Conservation (phyloP, 2,888 invertebrate species). For the Trichogramma dendrolimi region DNA sequence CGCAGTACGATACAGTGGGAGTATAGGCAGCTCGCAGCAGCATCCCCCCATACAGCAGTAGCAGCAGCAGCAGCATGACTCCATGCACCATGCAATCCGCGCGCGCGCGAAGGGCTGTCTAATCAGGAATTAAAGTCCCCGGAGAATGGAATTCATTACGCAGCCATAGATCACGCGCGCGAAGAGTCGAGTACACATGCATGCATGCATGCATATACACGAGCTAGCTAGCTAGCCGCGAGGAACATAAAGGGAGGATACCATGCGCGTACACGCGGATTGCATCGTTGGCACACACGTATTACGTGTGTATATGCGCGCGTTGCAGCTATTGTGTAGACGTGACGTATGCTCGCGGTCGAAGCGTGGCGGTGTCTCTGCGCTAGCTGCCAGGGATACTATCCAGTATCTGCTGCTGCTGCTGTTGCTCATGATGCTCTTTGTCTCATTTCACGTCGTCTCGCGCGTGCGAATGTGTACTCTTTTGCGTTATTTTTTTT, state of each 20-base stretch:
- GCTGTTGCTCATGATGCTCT: not conserved
- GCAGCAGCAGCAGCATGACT: not conserved
- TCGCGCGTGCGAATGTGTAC: not conserved
- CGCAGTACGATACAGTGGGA: no score
- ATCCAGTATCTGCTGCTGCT: no score
- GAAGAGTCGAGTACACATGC: not conserved
- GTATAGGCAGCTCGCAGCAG: no score
- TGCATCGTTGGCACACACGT: not conserved
- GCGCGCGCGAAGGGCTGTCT: not conserved
- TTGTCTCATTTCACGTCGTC: not conserved
- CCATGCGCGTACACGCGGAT: not conserved
- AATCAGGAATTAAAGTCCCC: conserved; percentile 20
- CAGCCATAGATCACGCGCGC: conserved; percentile 11
- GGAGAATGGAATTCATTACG: conserved; percentile 21
- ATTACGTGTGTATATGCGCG: no score
- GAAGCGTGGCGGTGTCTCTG: no score
- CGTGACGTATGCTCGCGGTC: no score
- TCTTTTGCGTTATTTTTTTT: no score
- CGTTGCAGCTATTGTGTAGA: no score
- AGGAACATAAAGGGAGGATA: no score
- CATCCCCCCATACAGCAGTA: not conserved
- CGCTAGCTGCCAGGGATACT: not conserved
- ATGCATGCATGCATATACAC: not conserved
- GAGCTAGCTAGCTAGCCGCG: not conserved
- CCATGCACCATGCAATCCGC: no score